A percentile compares a stretch with the other conserved stretches of the same genome.
Conservation (phyloP, 2,888 invertebrate species). For the Lasioglossum pauxillum region DNA sequence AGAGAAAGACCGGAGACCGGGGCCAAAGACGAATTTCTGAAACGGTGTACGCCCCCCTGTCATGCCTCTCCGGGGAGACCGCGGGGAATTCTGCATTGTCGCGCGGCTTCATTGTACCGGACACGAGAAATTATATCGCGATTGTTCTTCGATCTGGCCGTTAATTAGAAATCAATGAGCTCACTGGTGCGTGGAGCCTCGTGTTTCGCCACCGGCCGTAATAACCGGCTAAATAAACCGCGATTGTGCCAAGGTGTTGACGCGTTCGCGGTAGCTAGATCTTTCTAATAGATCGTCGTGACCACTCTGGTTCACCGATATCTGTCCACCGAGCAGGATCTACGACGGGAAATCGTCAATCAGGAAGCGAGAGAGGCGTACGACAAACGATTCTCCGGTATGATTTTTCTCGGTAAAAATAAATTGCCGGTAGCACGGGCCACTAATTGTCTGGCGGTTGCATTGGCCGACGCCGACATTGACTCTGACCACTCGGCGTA, state of each 20-base stretch:
- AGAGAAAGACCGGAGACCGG: conserved; percentile 74
- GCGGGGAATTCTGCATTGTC: conserved; percentile 80
- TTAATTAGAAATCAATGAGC: conserved; percentile 83
- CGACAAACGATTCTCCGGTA: neutral
- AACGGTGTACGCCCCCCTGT: conserved; percentile 82
- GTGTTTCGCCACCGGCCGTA: conserved; percentile 12
- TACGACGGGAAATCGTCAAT: neutral
- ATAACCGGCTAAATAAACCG: neutral
- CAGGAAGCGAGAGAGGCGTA: neutral
- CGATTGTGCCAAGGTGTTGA: conserved; percentile 52
- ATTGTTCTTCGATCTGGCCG: conserved; percentile 81
- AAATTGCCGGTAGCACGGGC: conserved; percentile 50
- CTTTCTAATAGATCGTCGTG: neutral
- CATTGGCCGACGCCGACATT: conserved; percentile 63
- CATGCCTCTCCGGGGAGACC: conserved; percentile 77
- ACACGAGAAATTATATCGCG: conserved; percentile 79
- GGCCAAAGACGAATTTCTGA: conserved; percentile 83
- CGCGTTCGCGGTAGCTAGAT: neutral
- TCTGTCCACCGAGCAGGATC: neutral
- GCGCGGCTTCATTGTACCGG: conserved; percentile 74
- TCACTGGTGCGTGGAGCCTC: conserved; percentile 74
- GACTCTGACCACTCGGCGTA: conserved; percentile 68
- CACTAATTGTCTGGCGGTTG: conserved; percentile 54
- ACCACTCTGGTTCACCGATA: neutral
- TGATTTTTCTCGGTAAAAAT: conserved; percentile 38